phyloP scores from a whole-genome alignment of 2,113 vertebrate species.

The Dinomys branickii region DNA sequence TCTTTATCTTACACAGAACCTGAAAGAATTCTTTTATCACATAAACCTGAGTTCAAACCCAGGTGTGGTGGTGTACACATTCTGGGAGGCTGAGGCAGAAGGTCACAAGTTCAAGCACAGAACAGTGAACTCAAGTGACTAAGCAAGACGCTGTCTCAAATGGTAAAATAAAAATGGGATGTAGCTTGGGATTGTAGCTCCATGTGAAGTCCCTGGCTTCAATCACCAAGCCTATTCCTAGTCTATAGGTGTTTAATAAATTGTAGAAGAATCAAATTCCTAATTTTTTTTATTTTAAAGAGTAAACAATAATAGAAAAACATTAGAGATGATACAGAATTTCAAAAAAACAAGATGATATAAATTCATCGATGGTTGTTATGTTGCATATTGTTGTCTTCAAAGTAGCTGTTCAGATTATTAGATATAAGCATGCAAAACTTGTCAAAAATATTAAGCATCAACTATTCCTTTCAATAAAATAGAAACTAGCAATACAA shows the following conservation, averaged over 20 bases:
- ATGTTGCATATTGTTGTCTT: too few relatives aligned
- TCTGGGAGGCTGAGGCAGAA: not conserved
- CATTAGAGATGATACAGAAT: too few relatives aligned
- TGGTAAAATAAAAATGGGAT: not conserved
- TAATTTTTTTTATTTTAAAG: not conserved
- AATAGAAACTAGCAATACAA: too few relatives aligned
- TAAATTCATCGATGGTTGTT: too few relatives aligned
- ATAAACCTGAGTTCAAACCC: not conserved
- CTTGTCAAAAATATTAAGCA: too few relatives aligned
- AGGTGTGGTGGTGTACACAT: not conserved
- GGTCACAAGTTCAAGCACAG: not conserved
- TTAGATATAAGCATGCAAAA: too few relatives aligned
- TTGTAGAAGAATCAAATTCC: not conserved
- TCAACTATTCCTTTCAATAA: too few relatives aligned
- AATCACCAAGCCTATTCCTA: not conserved
- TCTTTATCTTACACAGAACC: not conserved
- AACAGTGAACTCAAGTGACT: not conserved
- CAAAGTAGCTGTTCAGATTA: too few relatives aligned
- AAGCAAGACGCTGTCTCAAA: not conserved
- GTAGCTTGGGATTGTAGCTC: not conserved
- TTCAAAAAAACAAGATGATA: too few relatives aligned
- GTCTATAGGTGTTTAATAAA: not conserved
- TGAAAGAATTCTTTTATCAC: slow-evolving; percentile 5
- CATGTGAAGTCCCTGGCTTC: not conserved
- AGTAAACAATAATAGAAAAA: too few relatives aligned